Base-by-base conservation (phyloP, 2,113 vertebrate genomes). In the Syngnathus typhle region DNA sequence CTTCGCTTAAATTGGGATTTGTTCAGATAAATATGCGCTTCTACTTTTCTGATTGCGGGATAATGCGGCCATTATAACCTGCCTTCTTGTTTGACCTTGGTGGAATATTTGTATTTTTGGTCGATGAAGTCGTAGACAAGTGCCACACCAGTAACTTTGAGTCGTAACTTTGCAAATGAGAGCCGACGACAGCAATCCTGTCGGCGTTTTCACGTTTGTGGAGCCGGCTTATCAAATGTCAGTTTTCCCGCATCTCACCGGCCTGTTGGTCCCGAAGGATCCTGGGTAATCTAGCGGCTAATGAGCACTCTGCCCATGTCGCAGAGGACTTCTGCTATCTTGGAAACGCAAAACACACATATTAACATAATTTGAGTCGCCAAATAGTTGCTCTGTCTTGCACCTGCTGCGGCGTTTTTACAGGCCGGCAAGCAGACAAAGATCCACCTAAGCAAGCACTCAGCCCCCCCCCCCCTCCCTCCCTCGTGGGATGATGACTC, bases 261-360 rank as follows among this genome's bases (percentile, higher is more conserved):
- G 27, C 55, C 12, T 15, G n/a, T 23, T 23, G 12, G 21, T 27
- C 61, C 38, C 61, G 27, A 16, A 44, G 61, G 39, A 63, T 63
- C 21, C 41, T 63, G 41, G 61, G 61, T 63, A 63, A 63, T 63
- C 46, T 41, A 63, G 19, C 61, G 46, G 61, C 10, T 63, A 63
- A 63, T 63, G 39, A 46, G 61, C 39, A 46, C 39, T 16, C 27
- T 32, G 55, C 55, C 55, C 23, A 7, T 32, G 23, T 56, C 27
- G 27, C 54, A 5, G 23, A 36, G 15, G 27, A 58, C 55, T 37
- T 36, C 27, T 58, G 55, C 27, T 58, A 58, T 58, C 55, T 58
- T 18, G 55, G 55, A 58, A 36, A 3, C 27, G 55, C 23, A 2
- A 16, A 12, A 16, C 55, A 15, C 27, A 36, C 27, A 37, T 7